Evolutionary conservation across 1,140 invertebrate species (phyloP).

Genomic region (Brachionus asplanchnoidis): DNA sequence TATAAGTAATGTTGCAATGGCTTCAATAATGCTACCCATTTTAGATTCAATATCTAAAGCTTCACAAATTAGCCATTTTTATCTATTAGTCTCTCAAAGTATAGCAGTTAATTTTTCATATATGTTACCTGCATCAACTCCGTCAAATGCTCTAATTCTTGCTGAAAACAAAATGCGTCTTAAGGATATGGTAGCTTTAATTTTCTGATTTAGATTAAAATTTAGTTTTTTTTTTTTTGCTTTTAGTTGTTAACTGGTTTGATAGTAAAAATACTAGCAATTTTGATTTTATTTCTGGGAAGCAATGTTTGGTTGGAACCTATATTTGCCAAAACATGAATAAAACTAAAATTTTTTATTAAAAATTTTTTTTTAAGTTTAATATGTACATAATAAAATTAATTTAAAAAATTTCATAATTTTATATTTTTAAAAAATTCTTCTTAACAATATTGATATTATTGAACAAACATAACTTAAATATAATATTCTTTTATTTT

Average conservation of each 20-base stretch:
- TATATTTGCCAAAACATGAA: not conserved
- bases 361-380: too few species aligned
- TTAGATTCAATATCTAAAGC: slow-evolving; percentile 54
- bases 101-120: slow-evolving; percentile 68
- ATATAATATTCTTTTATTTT: too few species aligned
- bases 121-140: slow-evolving; percentile 74
- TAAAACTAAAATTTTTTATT: not conserved
- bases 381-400: too few species aligned
- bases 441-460: too few species aligned
- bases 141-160: slow-evolving; percentile 86
- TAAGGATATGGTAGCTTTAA: slow-evolving; percentile 25
- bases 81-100: slow-evolving; percentile 77
- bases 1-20: slow-evolving; percentile 58
- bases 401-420: too few species aligned
- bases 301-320: not conserved
- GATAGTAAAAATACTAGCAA: not conserved
- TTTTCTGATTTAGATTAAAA: not conserved
- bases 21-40: slow-evolving; percentile 58
- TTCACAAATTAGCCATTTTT: slow-evolving; percentile 68
- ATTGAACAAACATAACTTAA: too few species aligned
- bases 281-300: not conserved
- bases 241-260: not conserved
- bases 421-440: too few species aligned
- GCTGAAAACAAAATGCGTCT: slow-evolving; percentile 51
- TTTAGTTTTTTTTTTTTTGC: not conserved